A percentile compares a stretch with the other conserved stretches of the same genome.
These are phyloP conservation scores for Clivina fossor DNA, from an alignment of 2,888 invertebrate species.

Conservation along the genomic window DNA sequence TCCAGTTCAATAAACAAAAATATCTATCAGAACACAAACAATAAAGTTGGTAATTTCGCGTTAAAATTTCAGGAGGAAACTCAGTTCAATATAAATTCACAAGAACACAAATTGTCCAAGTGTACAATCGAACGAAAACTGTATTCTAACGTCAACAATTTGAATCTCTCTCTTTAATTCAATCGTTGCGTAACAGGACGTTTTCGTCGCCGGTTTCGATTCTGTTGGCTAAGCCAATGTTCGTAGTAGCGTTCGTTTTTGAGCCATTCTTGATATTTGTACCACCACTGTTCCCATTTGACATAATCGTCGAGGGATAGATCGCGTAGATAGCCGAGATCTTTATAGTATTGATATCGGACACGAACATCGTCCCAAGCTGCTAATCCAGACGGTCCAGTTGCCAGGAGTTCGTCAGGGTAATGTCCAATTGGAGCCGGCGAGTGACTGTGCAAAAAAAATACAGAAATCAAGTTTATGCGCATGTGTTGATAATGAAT, in stretches of 20 bases:
- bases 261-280: constrained; percentile 88
- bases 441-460: constrained; percentile 54
- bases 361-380: constrained; percentile 90
- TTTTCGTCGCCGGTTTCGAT: constrained; percentile 47
- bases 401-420: constrained; percentile 73
- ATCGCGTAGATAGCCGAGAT: constrained; percentile 80
- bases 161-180: constrained; percentile 49
- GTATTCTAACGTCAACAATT: too few species aligned
- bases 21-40: too few species aligned
- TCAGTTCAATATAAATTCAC: too few species aligned
- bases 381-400: constrained; percentile 71
- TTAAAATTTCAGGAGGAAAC: too few species aligned
- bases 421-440: constrained; percentile 75
- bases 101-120: too few species aligned
- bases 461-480: too few species aligned
- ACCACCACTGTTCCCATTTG: constrained; percentile 96
- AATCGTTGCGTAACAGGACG: constrained; percentile 51
- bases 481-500: too few species aligned
- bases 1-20: too few species aligned
- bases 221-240: constrained; percentile 63
- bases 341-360: constrained; percentile 86
- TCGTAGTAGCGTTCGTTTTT: constrained; percentile 79
- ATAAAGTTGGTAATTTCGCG: too few species aligned
- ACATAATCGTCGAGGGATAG: constrained; percentile 79
- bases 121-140: too few species aligned